phyloP scores from a whole-genome alignment of 2,797 vertebrate genomes.

The Phyllotis vaccarum region DNA sequence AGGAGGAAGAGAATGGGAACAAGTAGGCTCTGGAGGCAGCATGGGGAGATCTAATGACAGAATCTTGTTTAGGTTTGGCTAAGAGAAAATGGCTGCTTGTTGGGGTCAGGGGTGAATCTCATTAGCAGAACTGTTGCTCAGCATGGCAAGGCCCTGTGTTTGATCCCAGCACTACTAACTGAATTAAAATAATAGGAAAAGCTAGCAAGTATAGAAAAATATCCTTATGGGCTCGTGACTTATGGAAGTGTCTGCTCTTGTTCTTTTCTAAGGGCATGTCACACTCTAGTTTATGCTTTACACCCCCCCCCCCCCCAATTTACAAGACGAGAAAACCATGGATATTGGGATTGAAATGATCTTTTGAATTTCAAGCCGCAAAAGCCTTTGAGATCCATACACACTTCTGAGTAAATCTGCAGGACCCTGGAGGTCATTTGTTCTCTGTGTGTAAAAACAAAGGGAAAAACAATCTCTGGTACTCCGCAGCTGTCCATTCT shows the following conservation, averaged over 20 bases:
- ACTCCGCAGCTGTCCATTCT: not conserved
- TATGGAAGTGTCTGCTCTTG: not conserved
- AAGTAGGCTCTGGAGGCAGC: not conserved
- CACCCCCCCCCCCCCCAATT: not conserved
- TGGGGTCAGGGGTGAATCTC: not conserved
- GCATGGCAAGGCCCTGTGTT: not conserved
- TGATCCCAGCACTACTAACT: not conserved
- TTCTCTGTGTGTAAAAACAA: not conserved
- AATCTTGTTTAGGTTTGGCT: not conserved
- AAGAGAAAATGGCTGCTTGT: not conserved
- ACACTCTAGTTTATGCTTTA: slow-evolving; percentile 35
- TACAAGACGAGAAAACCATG: not conserved
- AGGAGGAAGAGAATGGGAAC: not conserved
- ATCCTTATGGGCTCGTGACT: not conserved
- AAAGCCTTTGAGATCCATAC: not conserved
- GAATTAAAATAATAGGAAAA: not conserved
- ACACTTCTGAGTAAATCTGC: not conserved
- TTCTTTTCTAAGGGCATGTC: not conserved
- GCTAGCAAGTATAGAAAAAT: not conserved
- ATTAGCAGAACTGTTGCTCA: not conserved
- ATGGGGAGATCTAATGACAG: not conserved
- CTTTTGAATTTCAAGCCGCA: not conserved
- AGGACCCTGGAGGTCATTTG: not conserved
- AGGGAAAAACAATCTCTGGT: not conserved
- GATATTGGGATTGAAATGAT: not conserved